These are phyloP conservation scores for Tubiluchus corallicola DNA, from an alignment of 2,888 invertebrate genomes.

Conservation along the genomic window DNA sequence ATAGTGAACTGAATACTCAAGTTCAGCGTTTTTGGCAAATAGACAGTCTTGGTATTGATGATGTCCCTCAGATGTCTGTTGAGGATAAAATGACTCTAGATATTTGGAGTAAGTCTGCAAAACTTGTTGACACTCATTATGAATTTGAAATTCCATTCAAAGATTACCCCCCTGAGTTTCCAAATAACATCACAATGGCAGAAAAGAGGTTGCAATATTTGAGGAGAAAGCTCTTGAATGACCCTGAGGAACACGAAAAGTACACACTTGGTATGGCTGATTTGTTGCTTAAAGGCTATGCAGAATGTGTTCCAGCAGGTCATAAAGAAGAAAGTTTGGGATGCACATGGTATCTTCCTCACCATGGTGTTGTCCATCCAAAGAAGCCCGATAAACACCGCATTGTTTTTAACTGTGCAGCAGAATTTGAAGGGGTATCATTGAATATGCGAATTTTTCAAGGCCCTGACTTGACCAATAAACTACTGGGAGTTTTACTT, in stretches of 20 bases:
- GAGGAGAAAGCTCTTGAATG: too few relatives aligned
- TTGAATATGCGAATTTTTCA: conserved; percentile 12
- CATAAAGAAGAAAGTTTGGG: too few relatives aligned
- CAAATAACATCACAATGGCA: too few relatives aligned
- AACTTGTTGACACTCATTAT: background rate
- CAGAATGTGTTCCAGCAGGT: too few relatives aligned
- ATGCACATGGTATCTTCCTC: conserved; percentile 11
- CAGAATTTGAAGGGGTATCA: conserved; percentile 9
- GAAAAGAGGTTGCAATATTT: too few relatives aligned
- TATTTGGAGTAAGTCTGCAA: background rate
- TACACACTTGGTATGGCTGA: too few relatives aligned
- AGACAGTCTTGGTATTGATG: background rate
- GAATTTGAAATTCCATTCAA: background rate
- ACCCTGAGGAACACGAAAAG: too few relatives aligned
- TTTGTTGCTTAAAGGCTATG: too few relatives aligned
- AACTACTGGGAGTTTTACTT: too few relatives aligned
- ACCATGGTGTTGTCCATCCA: conserved; percentile 9
- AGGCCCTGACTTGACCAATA: conserved; percentile 12
- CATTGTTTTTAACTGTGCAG: conserved; percentile 13
- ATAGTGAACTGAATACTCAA: background rate
- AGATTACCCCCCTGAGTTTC: background rate
- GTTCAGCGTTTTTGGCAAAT: background rate
- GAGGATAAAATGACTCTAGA: background rate
- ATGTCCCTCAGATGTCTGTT: background rate
- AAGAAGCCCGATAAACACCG: conserved; percentile 11